Percentiles rank a stretch among this genome's conserved stretches.
Conservation (phyloP, 2,888 invertebrate genomes). For the Cataglyphis altisquamis region DNA sequence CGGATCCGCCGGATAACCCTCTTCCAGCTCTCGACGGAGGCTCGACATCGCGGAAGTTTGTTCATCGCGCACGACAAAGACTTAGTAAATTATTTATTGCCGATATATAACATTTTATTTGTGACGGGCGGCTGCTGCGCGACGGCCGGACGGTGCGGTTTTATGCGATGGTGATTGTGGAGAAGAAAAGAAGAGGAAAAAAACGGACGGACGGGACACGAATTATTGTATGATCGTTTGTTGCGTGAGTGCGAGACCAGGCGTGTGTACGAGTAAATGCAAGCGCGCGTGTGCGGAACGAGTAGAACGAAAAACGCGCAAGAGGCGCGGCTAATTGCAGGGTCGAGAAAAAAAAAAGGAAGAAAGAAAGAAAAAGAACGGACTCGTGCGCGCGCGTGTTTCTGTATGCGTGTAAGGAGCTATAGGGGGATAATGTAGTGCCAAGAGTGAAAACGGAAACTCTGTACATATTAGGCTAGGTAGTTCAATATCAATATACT, state of each 20-base stretch:
- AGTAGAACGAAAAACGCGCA: conserved; percentile 44
- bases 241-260: conserved; percentile 54
- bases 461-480: conserved; percentile 85
- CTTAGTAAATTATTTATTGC: conserved; percentile 85
- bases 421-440: conserved; percentile 78
- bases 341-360: conserved; percentile 16
- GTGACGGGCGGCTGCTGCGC: conserved; percentile 74
- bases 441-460: conserved; percentile 81
- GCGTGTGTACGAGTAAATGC: conserved; percentile 52
- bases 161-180: conserved; percentile 50
- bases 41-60: conserved; percentile 77
- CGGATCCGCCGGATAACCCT: conserved; percentile 51
- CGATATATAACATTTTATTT: conserved; percentile 77
- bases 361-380: conserved; percentile 45
- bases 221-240: conserved; percentile 54
- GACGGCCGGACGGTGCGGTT: conserved; percentile 53
- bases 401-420: conserved; percentile 54
- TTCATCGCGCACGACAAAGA: conserved; percentile 82
- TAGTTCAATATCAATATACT: conserved; percentile 85
- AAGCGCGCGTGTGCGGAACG: conserved; percentile 53
- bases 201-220: conserved; percentile 28
- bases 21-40: conserved; percentile 56
- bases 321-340: conserved; percentile 36
- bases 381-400: conserved; percentile 40
- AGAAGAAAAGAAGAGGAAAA: conserved; percentile 20